phyloP scores from a whole-genome alignment of 2,888 invertebrate genomes.

The Epinotia ramella region DNA sequence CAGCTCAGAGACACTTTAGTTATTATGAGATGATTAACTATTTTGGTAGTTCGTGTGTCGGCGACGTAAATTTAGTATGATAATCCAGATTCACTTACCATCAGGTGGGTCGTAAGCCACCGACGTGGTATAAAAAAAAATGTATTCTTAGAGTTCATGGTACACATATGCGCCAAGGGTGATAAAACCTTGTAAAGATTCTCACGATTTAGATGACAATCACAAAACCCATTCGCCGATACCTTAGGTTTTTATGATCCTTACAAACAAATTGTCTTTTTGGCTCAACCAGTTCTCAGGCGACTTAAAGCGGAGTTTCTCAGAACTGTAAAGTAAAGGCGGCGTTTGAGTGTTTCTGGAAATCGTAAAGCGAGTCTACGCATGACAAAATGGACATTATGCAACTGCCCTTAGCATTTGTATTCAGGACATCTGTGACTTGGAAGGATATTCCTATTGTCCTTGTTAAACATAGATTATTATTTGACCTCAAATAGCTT shows the following conservation, averaged over 20 bases:
- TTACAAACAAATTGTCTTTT: slow-evolving; percentile 20
- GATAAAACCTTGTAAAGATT: not conserved
- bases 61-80: too few species aligned
- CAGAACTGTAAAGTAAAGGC: slow-evolving; percentile 37
- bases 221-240: slow-evolving; percentile 9
- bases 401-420: slow-evolving; percentile 32
- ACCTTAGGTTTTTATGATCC: slow-evolving; percentile 4
- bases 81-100: too few species aligned
- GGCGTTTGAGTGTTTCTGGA: slow-evolving; percentile 38
- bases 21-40: too few species aligned
- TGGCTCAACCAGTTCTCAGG: slow-evolving; percentile 33
- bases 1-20: too few species aligned
- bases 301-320: slow-evolving; percentile 21
- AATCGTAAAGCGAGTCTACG: slow-evolving; percentile 36
- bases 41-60: too few species aligned
- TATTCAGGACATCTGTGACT: slow-evolving; percentile 17
- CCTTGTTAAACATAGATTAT: not conserved
- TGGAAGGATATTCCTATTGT: not conserved
- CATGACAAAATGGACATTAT: slow-evolving; percentile 27
- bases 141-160: too few species aligned
- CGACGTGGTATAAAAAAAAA: too few species aligned
- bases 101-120: too few species aligned
- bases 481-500: not conserved
- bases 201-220: not conserved
- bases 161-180: too few species aligned